Evolutionary conservation across 2,113 vertebrate genomes (phyloP), one percentile per base, ranked within the genome.

Genomic region (Poeciliopsis retropinna): DNA sequence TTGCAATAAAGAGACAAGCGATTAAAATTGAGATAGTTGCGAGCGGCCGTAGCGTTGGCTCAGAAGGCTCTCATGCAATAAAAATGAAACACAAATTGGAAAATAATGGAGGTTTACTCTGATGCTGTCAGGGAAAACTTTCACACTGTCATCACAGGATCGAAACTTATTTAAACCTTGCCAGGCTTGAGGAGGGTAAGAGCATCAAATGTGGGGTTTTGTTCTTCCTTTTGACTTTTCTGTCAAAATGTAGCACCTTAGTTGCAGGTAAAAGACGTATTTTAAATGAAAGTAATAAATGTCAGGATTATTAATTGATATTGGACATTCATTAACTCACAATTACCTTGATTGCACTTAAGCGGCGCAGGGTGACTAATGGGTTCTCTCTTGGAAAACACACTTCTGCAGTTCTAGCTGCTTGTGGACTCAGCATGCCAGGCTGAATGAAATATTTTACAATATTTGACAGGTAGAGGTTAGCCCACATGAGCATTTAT

Each of bases 241-340:
- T 70, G 60, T 76, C 69, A 14, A 25, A 64, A 44, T 28, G 60
- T 41, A 51, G 71, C 67, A 70, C 78, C 64, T 72, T 39, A 30
- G 29, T 28, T 28, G 64, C 72, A 87, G 71, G 82, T 70, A 69
- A 79, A 85, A 75, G 73, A 32, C 60, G 79, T 79, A 28, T 34
- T 68, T 71, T 70, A 17, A 69, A 63, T 73, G 32, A 22, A 7
- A 66, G 79, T 80, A 71, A 85, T 89, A 84, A 86, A 92, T 88
- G 80, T 72, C 67, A 29, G 79, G 70, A 85, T 76, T 67, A 67
- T 71, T 81, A 85, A 85, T 78, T 88, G 78, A 85, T 87, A 90
- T 86, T 79, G 87, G 77, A 91, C 84, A 89, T 92, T 87, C 82
- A 92, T 93, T 92, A 90, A 79, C 73, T 80, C 84, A 82, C 83